Percentiles rank a stretch among this genome's conserved stretches.
These are phyloP conservation scores for Chrysotoxum bicinctum DNA, from an alignment of 2,888 invertebrate genomes.

Conservation along the genomic window DNA sequence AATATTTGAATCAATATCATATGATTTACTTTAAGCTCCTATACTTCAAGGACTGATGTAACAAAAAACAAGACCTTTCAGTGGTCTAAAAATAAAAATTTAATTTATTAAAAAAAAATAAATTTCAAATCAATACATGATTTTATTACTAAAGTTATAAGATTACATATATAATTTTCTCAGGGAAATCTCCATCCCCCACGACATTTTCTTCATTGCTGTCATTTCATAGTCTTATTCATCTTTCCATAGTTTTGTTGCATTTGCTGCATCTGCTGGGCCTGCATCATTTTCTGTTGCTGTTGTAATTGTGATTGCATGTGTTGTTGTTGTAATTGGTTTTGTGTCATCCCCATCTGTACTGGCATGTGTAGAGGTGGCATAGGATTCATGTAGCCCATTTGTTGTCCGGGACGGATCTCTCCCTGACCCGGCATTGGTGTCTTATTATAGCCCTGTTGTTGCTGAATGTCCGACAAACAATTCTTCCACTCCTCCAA, in stretches of 20 bases:
- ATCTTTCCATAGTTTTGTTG: constrained; percentile 79
- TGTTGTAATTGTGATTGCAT: constrained; percentile 79
- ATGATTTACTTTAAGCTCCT: too few species aligned
- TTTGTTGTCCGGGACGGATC: constrained; percentile 57
- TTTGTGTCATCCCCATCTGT: constrained; percentile 75
- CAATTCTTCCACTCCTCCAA: constrained; percentile 95
- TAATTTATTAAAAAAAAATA: background rate
- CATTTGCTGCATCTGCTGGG: constrained; percentile 83
- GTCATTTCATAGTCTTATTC: constrained; percentile 78
- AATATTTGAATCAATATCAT: too few species aligned
- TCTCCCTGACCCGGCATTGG: constrained; percentile 69
- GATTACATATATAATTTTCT: constrained; percentile 12
- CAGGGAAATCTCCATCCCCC: background rate
- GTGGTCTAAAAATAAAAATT: background rate
- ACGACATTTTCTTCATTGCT: background rate
- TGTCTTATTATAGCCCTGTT: constrained; percentile 77
- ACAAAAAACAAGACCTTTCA: too few species aligned
- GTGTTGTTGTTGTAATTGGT: constrained; percentile 81
- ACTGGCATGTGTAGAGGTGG: constrained; percentile 55
- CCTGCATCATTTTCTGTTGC: constrained; percentile 79
- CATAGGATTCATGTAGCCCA: constrained; percentile 61
- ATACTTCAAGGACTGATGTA: background rate
- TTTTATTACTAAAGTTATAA: constrained; percentile 5
- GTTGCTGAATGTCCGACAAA: constrained; percentile 86
- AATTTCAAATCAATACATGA: background rate